phyloP scores from a whole-genome alignment of 2,888 invertebrate genomes.

The Dynastes hyllus region DNA sequence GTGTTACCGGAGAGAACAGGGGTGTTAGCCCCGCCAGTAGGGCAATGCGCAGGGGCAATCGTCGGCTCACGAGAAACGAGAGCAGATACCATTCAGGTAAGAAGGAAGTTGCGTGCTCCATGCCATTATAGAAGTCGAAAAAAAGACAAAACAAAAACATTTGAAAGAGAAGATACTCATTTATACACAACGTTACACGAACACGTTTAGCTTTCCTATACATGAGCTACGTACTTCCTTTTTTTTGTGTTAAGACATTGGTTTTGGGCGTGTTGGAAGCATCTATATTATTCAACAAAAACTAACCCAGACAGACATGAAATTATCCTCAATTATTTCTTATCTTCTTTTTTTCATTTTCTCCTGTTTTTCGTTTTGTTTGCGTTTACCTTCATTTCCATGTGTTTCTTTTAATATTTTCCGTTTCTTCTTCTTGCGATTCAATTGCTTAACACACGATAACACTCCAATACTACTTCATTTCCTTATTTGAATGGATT shows the following conservation, averaged over 20 bases:
- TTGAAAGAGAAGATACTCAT: too few relatives aligned
- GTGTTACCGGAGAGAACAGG: constrained; percentile 62
- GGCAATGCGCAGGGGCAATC: constrained; percentile 80
- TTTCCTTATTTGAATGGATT: neutral
- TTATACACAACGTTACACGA: too few relatives aligned
- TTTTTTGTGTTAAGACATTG: too few relatives aligned
- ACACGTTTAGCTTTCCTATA: too few relatives aligned
- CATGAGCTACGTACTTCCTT: too few relatives aligned
- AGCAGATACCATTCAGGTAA: constrained; percentile 97
- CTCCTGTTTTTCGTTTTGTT: neutral
- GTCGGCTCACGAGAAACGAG: constrained; percentile 94
- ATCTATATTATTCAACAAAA: too few relatives aligned
- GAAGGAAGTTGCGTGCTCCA: constrained; percentile 65
- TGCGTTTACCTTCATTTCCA: neutral
- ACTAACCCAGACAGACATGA: too few relatives aligned
- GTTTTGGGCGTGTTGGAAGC: too few relatives aligned
- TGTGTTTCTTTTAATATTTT: neutral
- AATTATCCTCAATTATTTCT: neutral
- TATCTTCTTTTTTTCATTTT: neutral
- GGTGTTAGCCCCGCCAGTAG: constrained; percentile 71
- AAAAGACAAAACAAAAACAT: too few relatives aligned
- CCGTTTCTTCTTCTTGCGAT: neutral
- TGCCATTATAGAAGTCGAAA: too few relatives aligned
- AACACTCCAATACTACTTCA: constrained; percentile 5
- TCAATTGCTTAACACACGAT: constrained; percentile 27